phyloP scores from a whole-genome alignment of 2,113 vertebrate genomes.

The Megaleporinus macrocephalus region DNA sequence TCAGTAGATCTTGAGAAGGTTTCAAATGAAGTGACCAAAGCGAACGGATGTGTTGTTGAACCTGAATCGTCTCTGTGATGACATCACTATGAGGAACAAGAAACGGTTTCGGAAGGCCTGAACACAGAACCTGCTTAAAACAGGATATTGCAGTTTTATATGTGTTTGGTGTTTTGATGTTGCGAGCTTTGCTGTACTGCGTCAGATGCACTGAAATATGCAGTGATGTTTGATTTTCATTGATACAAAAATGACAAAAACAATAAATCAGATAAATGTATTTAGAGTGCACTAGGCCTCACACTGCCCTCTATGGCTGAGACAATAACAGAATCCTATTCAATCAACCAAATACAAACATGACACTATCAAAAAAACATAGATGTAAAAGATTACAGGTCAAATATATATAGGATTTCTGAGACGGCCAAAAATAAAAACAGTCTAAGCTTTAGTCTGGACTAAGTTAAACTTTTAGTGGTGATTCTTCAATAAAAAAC shows the following conservation, averaged over 20 bases:
- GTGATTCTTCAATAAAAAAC: background rate
- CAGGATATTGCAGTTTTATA: conserved; percentile 7
- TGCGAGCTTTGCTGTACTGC: conserved; percentile 34
- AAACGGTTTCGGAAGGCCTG: conserved; percentile 3
- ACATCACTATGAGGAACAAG: background rate
- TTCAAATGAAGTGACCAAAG: conserved; percentile 76
- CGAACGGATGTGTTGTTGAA: conserved; percentile 75
- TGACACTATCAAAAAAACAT: background rate
- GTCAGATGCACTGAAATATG: background rate
- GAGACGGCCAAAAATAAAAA: background rate
- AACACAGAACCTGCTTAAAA: background rate
- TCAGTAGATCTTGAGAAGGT: conserved; percentile 76
- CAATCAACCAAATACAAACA: background rate
- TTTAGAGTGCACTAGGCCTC: background rate
- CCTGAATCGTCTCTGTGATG: conserved; percentile 82
- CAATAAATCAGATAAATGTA: background rate
- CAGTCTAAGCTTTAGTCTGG: too few relatives aligned
- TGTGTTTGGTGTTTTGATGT: conserved; percentile 34
- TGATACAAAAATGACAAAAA: background rate
- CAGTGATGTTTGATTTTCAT: background rate
- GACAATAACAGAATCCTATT: background rate
- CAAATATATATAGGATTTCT: background rate
- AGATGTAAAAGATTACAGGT: background rate
- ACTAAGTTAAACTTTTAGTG: background rate
- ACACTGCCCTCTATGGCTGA: background rate